These are phyloP conservation scores for Cataglyphis rosenhaueri DNA, from an alignment of 2,888 invertebrate genomes.

Conservation along the genomic window DNA sequence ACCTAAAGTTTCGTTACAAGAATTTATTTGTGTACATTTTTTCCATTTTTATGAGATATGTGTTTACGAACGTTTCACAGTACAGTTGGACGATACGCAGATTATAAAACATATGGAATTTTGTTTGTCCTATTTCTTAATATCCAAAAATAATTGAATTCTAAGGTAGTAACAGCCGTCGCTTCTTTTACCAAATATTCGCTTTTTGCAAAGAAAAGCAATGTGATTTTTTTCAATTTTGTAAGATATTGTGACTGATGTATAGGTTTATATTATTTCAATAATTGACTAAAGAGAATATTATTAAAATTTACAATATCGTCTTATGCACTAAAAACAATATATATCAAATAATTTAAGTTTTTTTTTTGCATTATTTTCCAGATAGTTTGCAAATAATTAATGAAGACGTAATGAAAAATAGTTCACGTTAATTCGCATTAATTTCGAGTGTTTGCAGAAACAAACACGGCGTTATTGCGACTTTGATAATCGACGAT, in stretches of 20 bases:
- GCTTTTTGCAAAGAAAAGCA: neutral
- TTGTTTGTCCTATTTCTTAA: neutral
- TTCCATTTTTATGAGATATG: neutral
- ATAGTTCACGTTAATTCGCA: neutral
- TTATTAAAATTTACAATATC: neutral
- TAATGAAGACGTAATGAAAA: neutral
- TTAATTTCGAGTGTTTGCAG: constrained; percentile 10
- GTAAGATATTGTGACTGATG: neutral
- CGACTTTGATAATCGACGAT: neutral
- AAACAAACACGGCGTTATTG: constrained; percentile 18
- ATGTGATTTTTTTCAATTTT: constrained; percentile 14
- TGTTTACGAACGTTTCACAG: neutral
- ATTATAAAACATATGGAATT: constrained; percentile 7
- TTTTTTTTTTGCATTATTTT: neutral
- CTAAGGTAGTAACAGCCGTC: neutral
- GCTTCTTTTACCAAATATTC: constrained; percentile 17
- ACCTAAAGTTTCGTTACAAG: neutral
- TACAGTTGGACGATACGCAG: neutral
- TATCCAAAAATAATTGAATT: neutral
- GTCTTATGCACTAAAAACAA: neutral
- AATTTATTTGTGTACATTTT: neutral
- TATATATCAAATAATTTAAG: neutral
- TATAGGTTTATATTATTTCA: neutral
- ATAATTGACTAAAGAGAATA: neutral
- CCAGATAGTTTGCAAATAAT: neutral